These are phyloP conservation scores for Phylloscopus collybita DNA, from an alignment of 2,797 vertebrate species.

Conservation along the genomic window DNA sequence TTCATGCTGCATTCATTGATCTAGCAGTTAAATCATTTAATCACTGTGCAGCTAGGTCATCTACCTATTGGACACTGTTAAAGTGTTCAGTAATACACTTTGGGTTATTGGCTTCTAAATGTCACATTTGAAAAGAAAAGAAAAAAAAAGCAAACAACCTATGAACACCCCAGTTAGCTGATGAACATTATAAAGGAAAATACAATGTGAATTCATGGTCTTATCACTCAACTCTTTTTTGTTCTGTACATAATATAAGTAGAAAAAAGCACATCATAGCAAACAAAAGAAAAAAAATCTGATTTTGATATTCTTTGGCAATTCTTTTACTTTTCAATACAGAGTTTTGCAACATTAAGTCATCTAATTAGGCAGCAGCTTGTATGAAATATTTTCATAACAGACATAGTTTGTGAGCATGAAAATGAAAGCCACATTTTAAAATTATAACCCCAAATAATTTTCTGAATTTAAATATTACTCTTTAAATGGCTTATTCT, in stretches of 20 bases:
- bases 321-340: constrained; percentile 13
- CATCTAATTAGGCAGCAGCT: constrained; percentile 41
- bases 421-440: constrained; percentile 29
- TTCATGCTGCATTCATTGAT: constrained; percentile 50
- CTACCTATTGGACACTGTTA: neutral
- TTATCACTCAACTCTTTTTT: neutral
- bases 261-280: neutral
- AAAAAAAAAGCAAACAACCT: neutral
- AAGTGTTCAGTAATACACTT: neutral
- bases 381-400: constrained; percentile 43
- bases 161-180: neutral
- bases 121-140: neutral
- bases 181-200: neutral
- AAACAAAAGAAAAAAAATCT: neutral
- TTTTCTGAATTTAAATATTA: neutral
- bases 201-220: neutral
- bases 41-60: neutral
- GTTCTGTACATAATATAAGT: neutral
- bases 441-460: neutral
- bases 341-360: constrained; percentile 50
- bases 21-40: constrained; percentile 47
- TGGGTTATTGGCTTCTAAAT: constrained; percentile 20
- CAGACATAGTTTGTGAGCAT: neutral
- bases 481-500: neutral
- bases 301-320: constrained; percentile 13